Percentiles rank a stretch among this genome's conserved stretches.
Evolutionary conservation across 1,140 invertebrate genomes (phyloP).

Genomic region (Eriocheir sinensis): DNA sequence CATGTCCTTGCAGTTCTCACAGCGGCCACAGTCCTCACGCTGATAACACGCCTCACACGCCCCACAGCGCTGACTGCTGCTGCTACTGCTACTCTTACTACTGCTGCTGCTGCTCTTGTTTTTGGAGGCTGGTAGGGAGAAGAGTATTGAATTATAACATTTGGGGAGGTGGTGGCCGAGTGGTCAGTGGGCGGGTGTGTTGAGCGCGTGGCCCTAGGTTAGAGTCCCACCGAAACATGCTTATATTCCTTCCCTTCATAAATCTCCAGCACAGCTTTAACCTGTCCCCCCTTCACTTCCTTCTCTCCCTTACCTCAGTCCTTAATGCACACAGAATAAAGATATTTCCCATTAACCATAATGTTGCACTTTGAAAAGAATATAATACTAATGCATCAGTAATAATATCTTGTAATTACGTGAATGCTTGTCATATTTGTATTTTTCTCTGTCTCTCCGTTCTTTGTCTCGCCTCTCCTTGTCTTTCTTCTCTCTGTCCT

Average conservation of each 20-base stretch:
- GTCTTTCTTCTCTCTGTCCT: conserved; percentile 59
- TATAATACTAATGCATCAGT: too few relatives aligned
- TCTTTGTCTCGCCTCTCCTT: conserved; percentile 67
- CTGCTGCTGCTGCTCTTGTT: conserved; percentile 39
- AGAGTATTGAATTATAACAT: background rate
- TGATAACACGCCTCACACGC: conserved; percentile 89
- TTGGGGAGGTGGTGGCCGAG: too few relatives aligned
- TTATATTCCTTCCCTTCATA: too few relatives aligned
- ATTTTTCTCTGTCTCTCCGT: conserved; percentile 65
- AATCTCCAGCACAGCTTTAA: too few relatives aligned
- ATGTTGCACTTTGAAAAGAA: background rate
- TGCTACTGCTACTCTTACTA: conserved; percentile 24
- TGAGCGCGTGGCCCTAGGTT: too few relatives aligned
- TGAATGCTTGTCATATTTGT: conserved; percentile 65
- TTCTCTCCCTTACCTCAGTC: too few relatives aligned
- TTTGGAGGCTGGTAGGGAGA: conserved; percentile 64
- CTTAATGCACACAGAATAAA: too few relatives aligned
- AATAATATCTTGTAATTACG: conserved; percentile 27
- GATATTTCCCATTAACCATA: too few relatives aligned
- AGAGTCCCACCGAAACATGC: too few relatives aligned
- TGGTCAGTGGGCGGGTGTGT: too few relatives aligned
- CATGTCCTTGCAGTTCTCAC: conserved; percentile 84
- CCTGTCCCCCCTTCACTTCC: too few relatives aligned
- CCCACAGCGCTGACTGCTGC: conserved; percentile 85
- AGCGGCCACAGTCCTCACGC: conserved; percentile 81